Conservation (phyloP, 2,797 vertebrate species). For the Podarcis lilfordi region DNA sequence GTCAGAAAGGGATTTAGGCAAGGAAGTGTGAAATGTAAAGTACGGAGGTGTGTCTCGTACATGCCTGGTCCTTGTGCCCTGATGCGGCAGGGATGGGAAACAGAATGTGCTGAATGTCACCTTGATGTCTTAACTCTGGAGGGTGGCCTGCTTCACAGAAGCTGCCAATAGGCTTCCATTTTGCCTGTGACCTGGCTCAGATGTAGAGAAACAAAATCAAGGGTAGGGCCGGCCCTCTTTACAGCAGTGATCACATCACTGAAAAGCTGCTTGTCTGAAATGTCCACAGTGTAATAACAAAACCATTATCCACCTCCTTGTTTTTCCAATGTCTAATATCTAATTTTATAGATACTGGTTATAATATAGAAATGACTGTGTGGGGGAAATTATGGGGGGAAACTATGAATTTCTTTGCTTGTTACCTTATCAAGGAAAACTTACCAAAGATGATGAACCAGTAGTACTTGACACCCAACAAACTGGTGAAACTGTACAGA, state of each 20-base stretch:
- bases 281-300: not conserved
- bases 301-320: too few species aligned
- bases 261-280: not conserved
- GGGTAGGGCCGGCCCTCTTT: not conserved
- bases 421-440: too few species aligned
- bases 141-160: not conserved
- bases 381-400: too few species aligned
- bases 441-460: too few species aligned
- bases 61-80: not conserved
- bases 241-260: not conserved
- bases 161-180: not conserved
- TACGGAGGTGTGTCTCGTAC: constrained; percentile 46
- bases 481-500: too few species aligned
- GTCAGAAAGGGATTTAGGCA: constrained; percentile 55
- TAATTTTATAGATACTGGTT: too few species aligned
- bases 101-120: not conserved
- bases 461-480: too few species aligned
- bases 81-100: not conserved
- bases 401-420: too few species aligned
- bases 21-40: constrained; percentile 63
- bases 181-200: not conserved
- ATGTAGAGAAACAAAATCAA: too few species aligned
- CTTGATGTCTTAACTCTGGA: not conserved
- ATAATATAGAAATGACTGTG: too few species aligned
- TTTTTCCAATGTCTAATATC: too few species aligned